phyloP scores from a whole-genome alignment of 2,113 vertebrate genomes.

The Ammodytes marinus region DNA sequence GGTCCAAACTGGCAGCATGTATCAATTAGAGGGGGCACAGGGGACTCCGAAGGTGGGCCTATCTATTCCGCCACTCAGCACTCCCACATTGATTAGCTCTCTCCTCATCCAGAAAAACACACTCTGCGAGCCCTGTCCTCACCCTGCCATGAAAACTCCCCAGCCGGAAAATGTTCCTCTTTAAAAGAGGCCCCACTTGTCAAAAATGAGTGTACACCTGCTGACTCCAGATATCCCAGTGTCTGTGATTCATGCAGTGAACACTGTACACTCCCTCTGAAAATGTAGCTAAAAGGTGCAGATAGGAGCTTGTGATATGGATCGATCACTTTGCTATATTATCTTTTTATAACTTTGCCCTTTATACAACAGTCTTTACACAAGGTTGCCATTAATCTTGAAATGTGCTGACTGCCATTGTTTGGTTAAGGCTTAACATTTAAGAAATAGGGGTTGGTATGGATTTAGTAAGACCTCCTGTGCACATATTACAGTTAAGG shows the following conservation, averaged over 20 bases:
- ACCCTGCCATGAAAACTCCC: constrained; percentile 67
- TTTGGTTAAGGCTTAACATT: not conserved
- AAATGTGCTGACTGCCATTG: not conserved
- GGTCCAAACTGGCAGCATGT: constrained; percentile 65
- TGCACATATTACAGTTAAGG: not conserved
- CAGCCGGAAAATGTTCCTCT: constrained; percentile 72
- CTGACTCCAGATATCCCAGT: constrained; percentile 68
- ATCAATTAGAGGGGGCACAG: constrained; percentile 72
- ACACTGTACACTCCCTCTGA: constrained; percentile 18
- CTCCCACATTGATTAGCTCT: constrained; percentile 74
- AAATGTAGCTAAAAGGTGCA: constrained; percentile 30
- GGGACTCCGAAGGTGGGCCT: constrained; percentile 66
- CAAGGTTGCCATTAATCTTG: constrained; percentile 12
- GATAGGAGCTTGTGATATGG: constrained; percentile 20
- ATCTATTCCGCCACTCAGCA: constrained; percentile 75
- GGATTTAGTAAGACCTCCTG: not conserved
- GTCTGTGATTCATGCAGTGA: constrained; percentile 37
- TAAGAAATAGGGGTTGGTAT: not conserved
- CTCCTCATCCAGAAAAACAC: constrained; percentile 59
- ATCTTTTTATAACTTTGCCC: constrained; percentile 13
- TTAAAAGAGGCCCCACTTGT: constrained; percentile 62
- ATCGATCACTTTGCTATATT: constrained; percentile 46
- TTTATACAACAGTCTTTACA: constrained; percentile 1
- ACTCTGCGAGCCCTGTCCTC: constrained; percentile 41
- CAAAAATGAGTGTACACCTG: constrained; percentile 62